These are phyloP conservation scores for Fistularia commersonii DNA, from an alignment of 2,797 vertebrate genomes.

Conservation along the genomic window DNA sequence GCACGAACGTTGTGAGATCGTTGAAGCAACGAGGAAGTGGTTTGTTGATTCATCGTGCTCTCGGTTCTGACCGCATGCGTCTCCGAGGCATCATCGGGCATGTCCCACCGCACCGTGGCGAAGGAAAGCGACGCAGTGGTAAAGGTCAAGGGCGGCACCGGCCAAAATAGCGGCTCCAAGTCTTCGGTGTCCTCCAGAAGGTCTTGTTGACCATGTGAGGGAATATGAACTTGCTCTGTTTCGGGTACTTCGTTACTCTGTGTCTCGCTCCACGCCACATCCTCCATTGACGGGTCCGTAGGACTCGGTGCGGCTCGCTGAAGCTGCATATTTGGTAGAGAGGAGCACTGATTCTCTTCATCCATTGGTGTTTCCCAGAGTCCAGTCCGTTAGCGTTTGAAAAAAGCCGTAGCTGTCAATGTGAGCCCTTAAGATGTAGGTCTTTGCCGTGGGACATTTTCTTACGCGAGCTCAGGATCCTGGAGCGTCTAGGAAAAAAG, in stretches of 20 bases:
- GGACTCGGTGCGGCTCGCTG: slow-evolving; percentile 23
- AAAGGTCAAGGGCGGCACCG: slow-evolving; percentile 41
- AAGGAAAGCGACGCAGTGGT: slow-evolving; percentile 49
- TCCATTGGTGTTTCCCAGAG: slow-evolving; percentile 53
- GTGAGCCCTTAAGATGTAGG: too few relatives aligned
- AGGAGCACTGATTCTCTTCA: slow-evolving; percentile 49
- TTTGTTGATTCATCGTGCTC: neutral
- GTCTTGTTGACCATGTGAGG: slow-evolving; percentile 1
- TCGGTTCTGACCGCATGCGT: neutral
- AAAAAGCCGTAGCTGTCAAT: too few relatives aligned
- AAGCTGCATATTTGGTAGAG: slow-evolving; percentile 19
- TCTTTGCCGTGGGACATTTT: too few relatives aligned
- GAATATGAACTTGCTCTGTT: slow-evolving; percentile 7
- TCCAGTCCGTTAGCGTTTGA: too few relatives aligned
- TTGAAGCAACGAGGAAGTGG: slow-evolving; percentile 24
- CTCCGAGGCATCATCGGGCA: slow-evolving; percentile 33
- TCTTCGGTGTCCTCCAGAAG: slow-evolving; percentile 40
- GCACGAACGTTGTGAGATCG: slow-evolving; percentile 11
- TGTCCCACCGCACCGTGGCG: slow-evolving; percentile 74
- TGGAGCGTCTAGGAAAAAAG: too few relatives aligned
- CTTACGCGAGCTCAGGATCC: too few relatives aligned
- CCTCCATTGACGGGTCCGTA: slow-evolving; percentile 33
- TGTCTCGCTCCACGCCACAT: slow-evolving; percentile 7
- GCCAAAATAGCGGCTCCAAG: slow-evolving; percentile 48
- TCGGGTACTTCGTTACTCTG: slow-evolving; percentile 10